phyloP scores from a whole-genome alignment of 2,888 invertebrate genomes.

The Leucophenga maculata region DNA sequence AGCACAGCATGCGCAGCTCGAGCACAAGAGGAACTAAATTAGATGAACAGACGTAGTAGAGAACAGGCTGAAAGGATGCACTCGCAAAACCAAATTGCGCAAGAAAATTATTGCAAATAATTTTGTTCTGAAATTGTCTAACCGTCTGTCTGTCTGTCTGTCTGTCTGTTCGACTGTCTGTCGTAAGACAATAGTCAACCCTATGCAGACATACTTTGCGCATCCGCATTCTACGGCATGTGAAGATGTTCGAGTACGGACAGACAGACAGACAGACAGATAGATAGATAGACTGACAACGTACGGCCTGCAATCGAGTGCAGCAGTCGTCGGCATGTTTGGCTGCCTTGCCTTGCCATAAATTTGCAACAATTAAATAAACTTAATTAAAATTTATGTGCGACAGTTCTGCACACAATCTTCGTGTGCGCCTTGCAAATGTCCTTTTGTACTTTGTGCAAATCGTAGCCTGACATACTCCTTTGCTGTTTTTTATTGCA shows the following conservation, averaged over 20 bases:
- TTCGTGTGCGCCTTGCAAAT: conserved; percentile 23
- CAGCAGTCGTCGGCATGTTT: conserved; percentile 33
- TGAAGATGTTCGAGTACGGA: conserved; percentile 5
- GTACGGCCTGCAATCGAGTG: conserved; percentile 33
- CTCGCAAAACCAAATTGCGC: conserved; percentile 40
- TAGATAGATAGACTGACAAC: neutral
- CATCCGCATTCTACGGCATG: neutral
- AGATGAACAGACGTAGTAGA: conserved; percentile 40
- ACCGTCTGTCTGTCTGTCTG: too few relatives aligned
- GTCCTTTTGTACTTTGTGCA: neutral
- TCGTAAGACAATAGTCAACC: neutral
- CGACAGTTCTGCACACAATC: conserved; percentile 53
- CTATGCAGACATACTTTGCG: neutral
- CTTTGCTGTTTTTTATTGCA: neutral
- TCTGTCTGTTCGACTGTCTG: too few relatives aligned
- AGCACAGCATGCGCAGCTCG: conserved; percentile 10
- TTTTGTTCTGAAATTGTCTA: conserved; percentile 66
- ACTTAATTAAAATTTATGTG: conserved; percentile 68
- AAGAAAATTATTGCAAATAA: conserved; percentile 66
- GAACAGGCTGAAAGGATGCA: conserved; percentile 51
- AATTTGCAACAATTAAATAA: conserved; percentile 66
- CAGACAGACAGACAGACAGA: conserved; percentile 18
- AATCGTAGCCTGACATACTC: neutral
- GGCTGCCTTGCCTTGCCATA: conserved; percentile 57
- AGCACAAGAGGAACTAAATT: conserved; percentile 59